Evolutionary conservation across 2,113 vertebrate genomes (phyloP).

Genomic region (Sylvilagus bachmani): DNA sequence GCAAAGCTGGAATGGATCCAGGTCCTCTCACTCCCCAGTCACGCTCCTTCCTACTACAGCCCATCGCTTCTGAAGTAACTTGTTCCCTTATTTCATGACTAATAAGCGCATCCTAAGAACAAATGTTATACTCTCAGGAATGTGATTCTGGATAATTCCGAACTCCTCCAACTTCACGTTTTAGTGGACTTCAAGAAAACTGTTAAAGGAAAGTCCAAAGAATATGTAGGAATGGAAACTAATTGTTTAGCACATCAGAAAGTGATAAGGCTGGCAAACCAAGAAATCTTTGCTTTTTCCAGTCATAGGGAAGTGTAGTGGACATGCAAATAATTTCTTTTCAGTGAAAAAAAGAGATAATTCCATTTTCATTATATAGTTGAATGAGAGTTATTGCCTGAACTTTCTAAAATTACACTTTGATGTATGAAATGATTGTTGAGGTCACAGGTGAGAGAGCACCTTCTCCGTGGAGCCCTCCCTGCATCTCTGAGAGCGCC

Average conservation of each 20-base stretch:
- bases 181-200: background rate
- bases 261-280: background rate
- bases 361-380: background rate
- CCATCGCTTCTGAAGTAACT: background rate
- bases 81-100: background rate
- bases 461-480: background rate
- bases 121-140: background rate
- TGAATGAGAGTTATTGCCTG: background rate
- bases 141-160: background rate
- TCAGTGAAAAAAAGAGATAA: background rate
- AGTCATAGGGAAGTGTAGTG: background rate
- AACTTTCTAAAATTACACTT: background rate
- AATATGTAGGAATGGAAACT: background rate
- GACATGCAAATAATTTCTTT: slow-evolving; percentile 29
- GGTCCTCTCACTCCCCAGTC: background rate
- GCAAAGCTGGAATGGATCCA: background rate
- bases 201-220: background rate
- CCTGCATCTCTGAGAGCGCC: background rate
- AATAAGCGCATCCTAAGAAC: background rate
- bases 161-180: slow-evolving; percentile 2
- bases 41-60: background rate
- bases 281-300: background rate
- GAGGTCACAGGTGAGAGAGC: background rate
- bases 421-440: background rate
- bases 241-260: background rate